phyloP scores from a whole-genome alignment of 2,888 invertebrate species.

The Pardosa pseudoannulata region DNA sequence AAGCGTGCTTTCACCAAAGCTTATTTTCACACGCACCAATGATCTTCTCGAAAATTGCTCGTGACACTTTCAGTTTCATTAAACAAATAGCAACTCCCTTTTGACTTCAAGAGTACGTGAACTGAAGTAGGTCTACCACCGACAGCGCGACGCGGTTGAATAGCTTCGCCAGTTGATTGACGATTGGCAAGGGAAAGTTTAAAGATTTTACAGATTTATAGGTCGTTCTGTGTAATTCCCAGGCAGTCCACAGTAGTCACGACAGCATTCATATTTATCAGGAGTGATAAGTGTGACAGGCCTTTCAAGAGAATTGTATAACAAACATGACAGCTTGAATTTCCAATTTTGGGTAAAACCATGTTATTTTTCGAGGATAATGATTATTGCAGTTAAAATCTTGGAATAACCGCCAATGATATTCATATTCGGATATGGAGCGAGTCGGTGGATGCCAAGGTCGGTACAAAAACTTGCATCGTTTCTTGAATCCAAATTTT shows the following conservation, averaged over 20 bases:
- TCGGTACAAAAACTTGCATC: not conserved
- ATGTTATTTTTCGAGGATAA: not conserved
- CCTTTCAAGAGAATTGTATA: not conserved
- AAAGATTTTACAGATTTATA: too few relatives aligned
- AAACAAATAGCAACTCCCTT: not conserved
- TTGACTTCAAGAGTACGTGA: not conserved
- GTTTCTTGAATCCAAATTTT: too few relatives aligned
- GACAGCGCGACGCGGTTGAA: not conserved
- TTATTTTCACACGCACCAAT: not conserved
- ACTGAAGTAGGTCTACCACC: not conserved
- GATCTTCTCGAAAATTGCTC: not conserved
- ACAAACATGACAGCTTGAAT: not conserved
- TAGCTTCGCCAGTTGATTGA: not conserved
- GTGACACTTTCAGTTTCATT: not conserved
- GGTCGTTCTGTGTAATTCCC: not conserved
- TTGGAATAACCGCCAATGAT: not conserved
- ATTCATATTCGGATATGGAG: not conserved
- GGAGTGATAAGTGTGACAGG: not conserved
- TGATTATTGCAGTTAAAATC: not conserved
- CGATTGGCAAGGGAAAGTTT: not conserved
- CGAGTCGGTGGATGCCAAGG: not conserved
- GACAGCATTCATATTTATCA: not conserved
- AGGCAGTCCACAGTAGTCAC: not conserved
- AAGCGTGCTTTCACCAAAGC: not conserved
- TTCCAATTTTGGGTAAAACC: not conserved